phyloP scores from a whole-genome alignment of 1,140 invertebrate genomes.

The Trichomalopsis sarcophagae region DNA sequence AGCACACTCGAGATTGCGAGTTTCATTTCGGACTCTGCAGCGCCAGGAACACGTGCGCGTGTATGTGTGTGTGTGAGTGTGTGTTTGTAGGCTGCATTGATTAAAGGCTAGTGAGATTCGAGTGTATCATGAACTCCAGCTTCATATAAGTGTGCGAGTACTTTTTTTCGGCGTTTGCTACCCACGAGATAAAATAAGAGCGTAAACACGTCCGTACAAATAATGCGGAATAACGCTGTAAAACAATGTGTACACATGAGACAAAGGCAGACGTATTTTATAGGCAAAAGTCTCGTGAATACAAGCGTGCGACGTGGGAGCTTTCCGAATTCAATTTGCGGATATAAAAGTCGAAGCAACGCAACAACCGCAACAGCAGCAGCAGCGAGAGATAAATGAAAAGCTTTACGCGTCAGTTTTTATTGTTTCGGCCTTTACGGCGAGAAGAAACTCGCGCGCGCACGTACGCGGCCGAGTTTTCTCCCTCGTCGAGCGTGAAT shows the following conservation, averaged over 20 bases:
- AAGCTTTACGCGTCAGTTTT: conserved; percentile 36
- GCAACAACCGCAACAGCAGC: not conserved
- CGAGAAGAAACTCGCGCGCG: not conserved
- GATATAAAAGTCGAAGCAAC: conserved; percentile 29
- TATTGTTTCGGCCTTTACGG: conserved; percentile 39
- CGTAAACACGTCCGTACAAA: not conserved
- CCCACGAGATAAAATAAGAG: not conserved
- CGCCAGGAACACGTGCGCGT: not conserved
- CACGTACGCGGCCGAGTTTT: not conserved
- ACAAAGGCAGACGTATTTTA: not conserved
- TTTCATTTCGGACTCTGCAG: conserved; percentile 7
- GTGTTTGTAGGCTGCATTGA: not conserved
- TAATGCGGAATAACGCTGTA: not conserved
- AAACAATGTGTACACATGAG: not conserved
- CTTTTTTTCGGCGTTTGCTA: not conserved
- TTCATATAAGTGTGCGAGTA: too few species aligned
- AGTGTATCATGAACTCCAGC: not conserved
- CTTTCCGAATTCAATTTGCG: conserved; percentile 33
- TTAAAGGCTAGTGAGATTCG: not conserved
- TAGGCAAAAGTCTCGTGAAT: not conserved
- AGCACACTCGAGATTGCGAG: conserved; percentile 42
- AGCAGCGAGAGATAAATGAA: conserved; percentile 40
- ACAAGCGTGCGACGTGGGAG: not conserved
- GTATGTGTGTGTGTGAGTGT: not conserved
- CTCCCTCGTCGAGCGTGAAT: conserved; percentile 32